Base-by-base conservation (phyloP, 2,888 invertebrate genomes). In the Idaea dimidiata region DNA sequence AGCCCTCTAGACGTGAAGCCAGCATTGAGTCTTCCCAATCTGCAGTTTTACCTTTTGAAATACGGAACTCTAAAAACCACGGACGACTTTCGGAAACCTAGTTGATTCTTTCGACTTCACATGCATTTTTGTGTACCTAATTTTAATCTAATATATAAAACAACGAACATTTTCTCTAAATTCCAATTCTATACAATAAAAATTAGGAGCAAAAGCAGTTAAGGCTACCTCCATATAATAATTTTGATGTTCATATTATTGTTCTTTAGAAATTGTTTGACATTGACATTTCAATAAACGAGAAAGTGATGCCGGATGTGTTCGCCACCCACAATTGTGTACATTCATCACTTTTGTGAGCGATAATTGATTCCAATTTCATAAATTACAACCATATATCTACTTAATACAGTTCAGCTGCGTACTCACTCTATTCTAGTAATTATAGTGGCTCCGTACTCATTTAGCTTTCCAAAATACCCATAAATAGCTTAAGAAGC, bases 401-500 rank as follows among this genome's bases (percentile, higher is more conserved):
- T 7, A 33, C 5, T 2, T 33, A 14, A 33, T 14, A 33, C 33
- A 10, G 33, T 7, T 14, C 7, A 5, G 14, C 7, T 6, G 33
- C 33, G 7, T 14, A 33, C 33, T 3, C 14, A 14, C 33, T n/a
- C n/a, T 3, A 24, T 24, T 24, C 24, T 5, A 24, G 14, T 43
- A 43, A 43, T 43, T 43, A 10, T 8, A 14, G 43, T 43, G 43
- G 8, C 43, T 43, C 10, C 17, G 17, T 16, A 24, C 60, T 56
- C 59, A 32, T 66, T 69, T 65, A 64, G 67, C 60, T 72, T 72
- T 66, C 69, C 71, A 66, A 77, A 76, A 75, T 66, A 62, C 64
- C 66, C 69, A 67, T 70, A 76, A 77, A 74, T 69, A 70, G 72
- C 73, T 75, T 78, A 73, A 82, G 81, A 85, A 86, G 86, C 88